Evolutionary conservation across 2,888 invertebrate genomes (phyloP), one percentile per base, ranked within the genome.

Genomic region (Pyrocoelia pectoralis): DNA sequence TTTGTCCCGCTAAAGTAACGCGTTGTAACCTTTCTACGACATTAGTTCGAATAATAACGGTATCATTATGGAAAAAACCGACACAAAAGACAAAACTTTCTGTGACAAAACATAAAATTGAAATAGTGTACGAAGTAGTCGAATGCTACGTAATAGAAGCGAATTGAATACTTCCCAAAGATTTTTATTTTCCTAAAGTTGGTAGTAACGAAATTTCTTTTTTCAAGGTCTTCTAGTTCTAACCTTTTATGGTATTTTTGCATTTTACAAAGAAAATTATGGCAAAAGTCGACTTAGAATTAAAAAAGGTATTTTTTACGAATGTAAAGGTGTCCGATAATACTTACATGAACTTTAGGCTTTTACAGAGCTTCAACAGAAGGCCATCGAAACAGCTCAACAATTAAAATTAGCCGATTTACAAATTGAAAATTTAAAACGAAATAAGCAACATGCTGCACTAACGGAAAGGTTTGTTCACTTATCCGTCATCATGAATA

Each of bases 351-450:
- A 52, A 50, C 46, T 48, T 72, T 76, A 88, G 87, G 94, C 94
- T 0, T 94, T 95, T 78, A 82, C 86, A 55, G 93, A 94, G 73
- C 83, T 95, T 56, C 94, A 94, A 77, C 84, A 87, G 9, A 94
- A 94, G 82, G 89, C 92, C 86, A 84, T 92, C 18, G 91, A 92
- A 74, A 93, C 94, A 0, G 87, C 87, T 68, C 91, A 92, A 77
- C 93, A 94, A 82, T 83, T 95, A 63, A 88, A 90, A 74, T 80
- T 93, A 59, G 89, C 93, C 5, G 93, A 94, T 78, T 80, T 89
- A 1, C 92, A 94, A 82, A 90, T 93, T 67, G 89, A 89, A 43
- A 85, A 86, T 10, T 79, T 92, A 48, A 88, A 87, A 73, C 84
- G 89, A 63, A 84, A 85, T 53, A 88, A 90, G 72, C 86, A 88